Evolutionary conservation across 2,888 invertebrate genomes (phyloP).

Genomic region (Eupithecia subumbrata): DNA sequence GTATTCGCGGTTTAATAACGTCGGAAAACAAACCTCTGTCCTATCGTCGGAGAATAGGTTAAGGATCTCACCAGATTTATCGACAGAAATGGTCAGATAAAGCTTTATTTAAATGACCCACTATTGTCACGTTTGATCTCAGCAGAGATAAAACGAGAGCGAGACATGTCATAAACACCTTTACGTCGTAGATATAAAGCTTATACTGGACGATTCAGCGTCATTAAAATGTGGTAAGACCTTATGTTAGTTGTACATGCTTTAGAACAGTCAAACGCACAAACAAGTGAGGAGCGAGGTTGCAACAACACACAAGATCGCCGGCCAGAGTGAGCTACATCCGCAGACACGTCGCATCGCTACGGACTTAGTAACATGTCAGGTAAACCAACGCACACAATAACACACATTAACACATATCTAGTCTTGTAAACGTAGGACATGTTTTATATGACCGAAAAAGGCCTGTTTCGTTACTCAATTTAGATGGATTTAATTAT

Average conservation of each 20-base stretch:
- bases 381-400: slow-evolving; percentile 51
- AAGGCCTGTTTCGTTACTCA: not conserved
- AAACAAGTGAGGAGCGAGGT: slow-evolving; percentile 64
- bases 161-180: not conserved
- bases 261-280: slow-evolving; percentile 69
- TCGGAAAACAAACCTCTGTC: not conserved
- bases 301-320: slow-evolving; percentile 79
- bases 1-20: not conserved
- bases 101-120: not conserved
- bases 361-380: slow-evolving; percentile 72
- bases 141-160: not conserved
- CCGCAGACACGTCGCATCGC: slow-evolving; percentile 51
- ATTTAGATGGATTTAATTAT: not conserved
- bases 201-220: not conserved
- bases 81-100: not conserved
- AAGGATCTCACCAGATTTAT: not conserved
- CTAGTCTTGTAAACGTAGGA: not conserved
- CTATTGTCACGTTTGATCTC: not conserved
- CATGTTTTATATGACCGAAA: not conserved
- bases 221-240: not conserved
- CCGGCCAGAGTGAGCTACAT: slow-evolving; percentile 80
- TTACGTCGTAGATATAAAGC: not conserved
- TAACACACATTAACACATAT: slow-evolving; percentile 38
- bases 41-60: not conserved
- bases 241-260: slow-evolving; percentile 55